Percentiles rank a stretch among this genome's conserved stretches.
Conservation (phyloP, 1,140 invertebrate genomes). For the Ptiloglossa arizonensis region DNA sequence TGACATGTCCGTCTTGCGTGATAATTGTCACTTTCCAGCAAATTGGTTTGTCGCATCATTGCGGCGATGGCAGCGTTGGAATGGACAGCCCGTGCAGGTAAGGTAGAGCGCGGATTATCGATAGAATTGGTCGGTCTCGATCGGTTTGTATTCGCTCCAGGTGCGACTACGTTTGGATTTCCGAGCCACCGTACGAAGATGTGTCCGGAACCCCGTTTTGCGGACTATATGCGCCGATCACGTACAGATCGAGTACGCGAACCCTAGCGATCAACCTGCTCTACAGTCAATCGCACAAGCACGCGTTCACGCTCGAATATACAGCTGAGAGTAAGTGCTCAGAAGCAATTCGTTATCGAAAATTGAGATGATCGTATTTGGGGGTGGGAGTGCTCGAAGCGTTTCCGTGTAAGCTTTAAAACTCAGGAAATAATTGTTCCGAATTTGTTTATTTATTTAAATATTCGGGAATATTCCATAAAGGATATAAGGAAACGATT, state of each 20-base stretch:
- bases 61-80: constrained; percentile 74
- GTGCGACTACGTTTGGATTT: constrained; percentile 87
- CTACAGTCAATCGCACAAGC: constrained; percentile 84
- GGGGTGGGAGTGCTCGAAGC: too few species aligned
- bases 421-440: too few species aligned
- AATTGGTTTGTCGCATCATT: constrained; percentile 78
- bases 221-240: constrained; percentile 82
- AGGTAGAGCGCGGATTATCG: too few species aligned
- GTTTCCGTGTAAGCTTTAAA: too few species aligned
- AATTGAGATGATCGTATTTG: too few species aligned
- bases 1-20: constrained; percentile 88
- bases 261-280: constrained; percentile 84
- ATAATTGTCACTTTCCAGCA: constrained; percentile 85
- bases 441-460: too few species aligned
- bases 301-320: constrained; percentile 87
- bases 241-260: constrained; percentile 85
- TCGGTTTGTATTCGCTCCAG: constrained; percentile 49
- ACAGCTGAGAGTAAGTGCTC: constrained; percentile 86
- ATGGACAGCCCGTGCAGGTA: constrained; percentile 79
- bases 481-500: too few species aligned
- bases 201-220: constrained; percentile 85
- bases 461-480: too few species aligned
- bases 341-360: too few species aligned
- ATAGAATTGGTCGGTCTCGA: background rate
- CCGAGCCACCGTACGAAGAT: constrained; percentile 86